Evolutionary conservation across 2,797 vertebrate species (phyloP), one percentile per base, ranked within the genome.

Genomic region (Xenentodon cancila): DNA sequence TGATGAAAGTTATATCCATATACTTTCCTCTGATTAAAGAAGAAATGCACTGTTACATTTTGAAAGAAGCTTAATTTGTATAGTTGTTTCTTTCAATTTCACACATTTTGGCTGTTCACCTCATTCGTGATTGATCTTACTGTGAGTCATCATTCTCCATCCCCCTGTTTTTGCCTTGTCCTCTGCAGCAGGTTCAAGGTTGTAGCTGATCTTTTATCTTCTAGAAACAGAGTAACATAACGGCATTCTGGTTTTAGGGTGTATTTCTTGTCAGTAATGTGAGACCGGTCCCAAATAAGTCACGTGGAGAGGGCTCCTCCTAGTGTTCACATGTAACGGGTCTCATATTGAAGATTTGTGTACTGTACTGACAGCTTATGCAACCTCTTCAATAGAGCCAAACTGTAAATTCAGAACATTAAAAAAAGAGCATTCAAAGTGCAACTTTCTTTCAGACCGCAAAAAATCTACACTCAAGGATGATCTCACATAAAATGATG

Each of bases 221-320:
- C 1, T 25, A 22, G 17, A 54, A 62, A 51, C 4, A 25, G 45
- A 58, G 6, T 9, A 27, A 16, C 13, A 20, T 16, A 47, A 37
- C 34, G 34, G 34, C 11, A 11, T 16, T 15, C 37, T 40, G 1
- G 37, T 40, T 40, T 40, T 15, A 40, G 13, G 13, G 37, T 15
- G 18, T 49, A 43, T 27, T 21, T 37, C 47, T 40, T 21, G 1
- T n/a, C 15, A 21, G 46, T 22, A 22, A 13, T 15, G 20, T 18
- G 18, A 46, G 22, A 15, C 0, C 11, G 4, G 7, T 4, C 7
- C 5, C 19, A 16, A 12, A 15, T 8, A 3, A 77, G 40, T 65
- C 21, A 72, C 40, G 42, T 68, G 73, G 19, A 68, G 50, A 84
- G 53, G 59, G 73, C 84, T 58, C 89, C 90, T 72, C 51, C 88